Evolutionary conservation across 2,113 vertebrate genomes (phyloP).

Genomic region (Nothocercus nigrocapillus): DNA sequence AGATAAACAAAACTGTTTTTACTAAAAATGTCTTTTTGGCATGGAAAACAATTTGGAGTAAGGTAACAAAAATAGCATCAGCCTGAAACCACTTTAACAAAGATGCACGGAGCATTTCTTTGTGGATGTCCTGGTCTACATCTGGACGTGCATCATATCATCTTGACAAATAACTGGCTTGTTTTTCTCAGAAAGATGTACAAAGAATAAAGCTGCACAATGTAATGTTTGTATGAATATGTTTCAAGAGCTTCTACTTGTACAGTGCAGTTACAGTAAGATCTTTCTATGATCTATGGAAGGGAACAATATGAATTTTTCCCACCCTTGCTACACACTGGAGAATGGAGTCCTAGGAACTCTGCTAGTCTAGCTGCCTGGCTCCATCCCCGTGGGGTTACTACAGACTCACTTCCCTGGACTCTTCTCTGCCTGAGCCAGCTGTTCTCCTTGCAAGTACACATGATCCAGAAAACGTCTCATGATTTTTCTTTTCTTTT

Average conservation of each 20-base stretch:
- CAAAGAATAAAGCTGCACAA: neutral
- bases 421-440: neutral
- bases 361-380: neutral
- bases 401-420: neutral
- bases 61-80: neutral
- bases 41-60: neutral
- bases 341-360: neutral
- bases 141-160: neutral
- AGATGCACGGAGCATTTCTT: neutral
- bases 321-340: neutral
- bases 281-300: accelerated
- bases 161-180: neutral
- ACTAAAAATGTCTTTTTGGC: neutral
- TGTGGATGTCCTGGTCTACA: neutral
- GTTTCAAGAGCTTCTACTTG: neutral
- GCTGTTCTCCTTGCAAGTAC: neutral
- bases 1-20: neutral
- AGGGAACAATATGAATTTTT: neutral
- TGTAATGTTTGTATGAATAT: neutral
- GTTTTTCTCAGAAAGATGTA: neutral
- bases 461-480: neutral
- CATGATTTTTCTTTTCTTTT: neutral
- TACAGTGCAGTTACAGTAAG: neutral
- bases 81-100: neutral
- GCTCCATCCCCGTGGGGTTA: neutral